Conservation (phyloP, 2,113 vertebrate genomes). For the Mormoops blainvillei region DNA sequence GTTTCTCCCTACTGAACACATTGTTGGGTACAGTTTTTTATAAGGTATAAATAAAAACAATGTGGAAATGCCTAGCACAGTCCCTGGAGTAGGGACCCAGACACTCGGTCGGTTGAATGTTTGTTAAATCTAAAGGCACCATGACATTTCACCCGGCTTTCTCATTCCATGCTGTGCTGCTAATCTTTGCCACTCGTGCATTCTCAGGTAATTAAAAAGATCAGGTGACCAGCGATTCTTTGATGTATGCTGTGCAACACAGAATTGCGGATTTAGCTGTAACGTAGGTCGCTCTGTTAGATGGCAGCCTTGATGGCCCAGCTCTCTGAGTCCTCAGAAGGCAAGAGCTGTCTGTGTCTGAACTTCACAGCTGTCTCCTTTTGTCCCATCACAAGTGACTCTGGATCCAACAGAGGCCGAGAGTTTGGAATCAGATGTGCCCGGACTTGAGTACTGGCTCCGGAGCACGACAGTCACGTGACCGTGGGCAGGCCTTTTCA, state of each 20-base stretch:
- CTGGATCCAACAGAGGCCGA: too few species aligned
- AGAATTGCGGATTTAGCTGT: neutral
- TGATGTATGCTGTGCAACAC: neutral
- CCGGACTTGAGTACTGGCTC: too few species aligned
- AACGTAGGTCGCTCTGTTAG: neutral
- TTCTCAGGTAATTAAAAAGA: neutral
- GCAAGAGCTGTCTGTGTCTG: neutral
- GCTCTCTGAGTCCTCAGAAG: neutral
- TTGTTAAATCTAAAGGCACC: neutral
- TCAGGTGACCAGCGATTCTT: neutral
- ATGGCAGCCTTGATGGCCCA: neutral
- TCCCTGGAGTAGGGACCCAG: too few species aligned
- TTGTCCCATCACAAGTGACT: too few species aligned
- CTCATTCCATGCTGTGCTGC: neutral
- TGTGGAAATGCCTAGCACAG: too few species aligned
- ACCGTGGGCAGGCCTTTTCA: fast-evolving
- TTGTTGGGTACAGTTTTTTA: neutral
- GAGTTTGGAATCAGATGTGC: fast-evolving
- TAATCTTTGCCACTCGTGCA: neutral
- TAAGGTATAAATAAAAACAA: neutral
- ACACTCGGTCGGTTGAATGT: neutral
- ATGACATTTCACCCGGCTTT: neutral
- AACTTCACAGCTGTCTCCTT: fast-evolving
- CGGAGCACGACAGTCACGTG: fast-evolving
- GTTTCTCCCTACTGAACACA: neutral